These are phyloP conservation scores for Heliconius cydno DNA, from an alignment of 2,888 invertebrate genomes.

Conservation along the genomic window DNA sequence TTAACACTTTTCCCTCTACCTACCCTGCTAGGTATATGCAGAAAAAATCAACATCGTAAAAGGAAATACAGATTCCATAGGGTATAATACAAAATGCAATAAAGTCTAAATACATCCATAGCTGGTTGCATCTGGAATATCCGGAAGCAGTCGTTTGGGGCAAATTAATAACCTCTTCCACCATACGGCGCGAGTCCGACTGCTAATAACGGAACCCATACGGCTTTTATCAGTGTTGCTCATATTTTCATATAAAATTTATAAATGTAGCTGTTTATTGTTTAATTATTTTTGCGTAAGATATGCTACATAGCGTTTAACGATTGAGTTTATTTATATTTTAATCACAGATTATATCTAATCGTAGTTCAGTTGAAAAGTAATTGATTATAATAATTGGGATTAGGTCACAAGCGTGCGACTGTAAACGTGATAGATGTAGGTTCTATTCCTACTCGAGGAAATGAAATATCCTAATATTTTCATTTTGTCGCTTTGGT, in stretches of 20 bases:
- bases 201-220: conserved; percentile 46
- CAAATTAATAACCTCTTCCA: conserved; percentile 72
- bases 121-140: conserved; percentile 52
- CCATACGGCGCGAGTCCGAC: conserved; percentile 55
- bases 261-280: conserved; percentile 37
- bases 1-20: too few species aligned
- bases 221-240: conserved; percentile 46
- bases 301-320: not conserved
- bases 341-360: not conserved
- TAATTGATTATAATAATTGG: not conserved
- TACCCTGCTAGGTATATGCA: too few species aligned
- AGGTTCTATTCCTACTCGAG: too few species aligned
- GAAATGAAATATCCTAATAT: too few species aligned
- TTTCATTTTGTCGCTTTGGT: too few species aligned
- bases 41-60: too few species aligned
- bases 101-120: conserved; percentile 25
- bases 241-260: conserved; percentile 43
- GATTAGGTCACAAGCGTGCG: not conserved
- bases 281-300: conserved; percentile 25
- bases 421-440: too few species aligned
- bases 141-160: conserved; percentile 62
- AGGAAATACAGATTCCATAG: not conserved
- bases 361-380: not conserved
- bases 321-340: not conserved
- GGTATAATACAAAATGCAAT: conserved; percentile 20